Evolutionary conservation across 2,888 invertebrate species (phyloP), one percentile per base, ranked within the genome.

Genomic region (Latrodectus elegans): DNA sequence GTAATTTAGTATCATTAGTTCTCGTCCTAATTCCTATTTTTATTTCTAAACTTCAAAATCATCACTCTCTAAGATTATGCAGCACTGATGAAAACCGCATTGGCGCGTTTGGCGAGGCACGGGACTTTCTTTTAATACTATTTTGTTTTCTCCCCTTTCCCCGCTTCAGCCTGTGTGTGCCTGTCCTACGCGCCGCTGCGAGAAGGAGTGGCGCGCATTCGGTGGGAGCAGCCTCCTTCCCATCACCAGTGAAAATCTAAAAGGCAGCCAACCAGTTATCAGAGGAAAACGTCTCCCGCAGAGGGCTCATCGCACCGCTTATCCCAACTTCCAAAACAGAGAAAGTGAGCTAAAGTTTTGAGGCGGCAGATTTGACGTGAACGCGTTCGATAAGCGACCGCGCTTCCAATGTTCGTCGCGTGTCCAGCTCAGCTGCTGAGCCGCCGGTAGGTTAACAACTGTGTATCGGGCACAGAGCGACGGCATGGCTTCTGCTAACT

Each of bases 31-130:
- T 53, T 53, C 67, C 9, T 38, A 15, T 49, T 49, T 49, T 26
- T 15, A 52, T 38, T 53, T 67, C 70, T 53, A 68, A 82, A 75
- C 68, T 75, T 74, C 53, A 17, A 51, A 67, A 74, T 73, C 74
- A 67, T 76, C 81, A 71, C 51, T 68, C 76, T 65, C 26, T 55
- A 77, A 86, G 86, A 86, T 86, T 86, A 86, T 86, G 86, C 86
- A 86, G 81, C 81, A 86, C 55, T 81, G 70, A 65, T 22, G 81
- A 81, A 81, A 86, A 86, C 86, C 86, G 86, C 86, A 86, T 86
- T 86, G 86, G 86, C 86, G 86, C 86, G 79, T 15, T 85, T 85
- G 85, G 85, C 85, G 85, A 78, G 71, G 14, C 64, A 70, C 68
- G 55, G 22, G 74, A 68, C 65, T 75, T 75, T 82, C 64, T 82